Evolutionary conservation across 2,888 invertebrate species (phyloP).

Genomic region (Dryobotodes eremita): DNA sequence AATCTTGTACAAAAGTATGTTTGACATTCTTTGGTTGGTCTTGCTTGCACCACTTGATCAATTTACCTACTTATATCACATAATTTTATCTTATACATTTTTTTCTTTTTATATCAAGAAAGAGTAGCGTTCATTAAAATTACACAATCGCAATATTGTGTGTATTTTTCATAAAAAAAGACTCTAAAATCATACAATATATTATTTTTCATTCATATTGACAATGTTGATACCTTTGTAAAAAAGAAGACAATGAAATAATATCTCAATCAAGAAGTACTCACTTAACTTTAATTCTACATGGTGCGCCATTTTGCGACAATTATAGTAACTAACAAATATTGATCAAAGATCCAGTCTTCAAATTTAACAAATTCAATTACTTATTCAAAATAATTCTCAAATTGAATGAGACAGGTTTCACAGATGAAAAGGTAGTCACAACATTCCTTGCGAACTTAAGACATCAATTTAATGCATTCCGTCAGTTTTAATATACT

Average conservation of each 20-base stretch:
- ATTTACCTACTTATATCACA: constrained; percentile 42
- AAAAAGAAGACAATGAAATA: constrained; percentile 22
- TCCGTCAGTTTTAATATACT: constrained; percentile 4
- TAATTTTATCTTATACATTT: neutral
- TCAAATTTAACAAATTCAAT: constrained; percentile 51
- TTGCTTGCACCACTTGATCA: constrained; percentile 44
- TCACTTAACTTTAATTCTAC: constrained; percentile 42
- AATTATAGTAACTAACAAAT: constrained; percentile 47
- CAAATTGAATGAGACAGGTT: constrained; percentile 23
- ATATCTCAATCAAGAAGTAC: constrained; percentile 34
- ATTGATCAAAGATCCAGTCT: constrained; percentile 62
- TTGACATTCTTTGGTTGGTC: constrained; percentile 53
- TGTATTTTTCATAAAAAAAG: constrained; percentile 6
- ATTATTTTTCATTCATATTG: neutral
- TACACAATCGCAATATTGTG: constrained; percentile 14
- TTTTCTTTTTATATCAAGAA: neutral
- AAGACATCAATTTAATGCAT: constrained; percentile 9
- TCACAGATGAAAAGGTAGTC: constrained; percentile 11
- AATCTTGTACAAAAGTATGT: constrained; percentile 46
- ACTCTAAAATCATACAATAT: constrained; percentile 1
- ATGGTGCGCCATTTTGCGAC: constrained; percentile 45
- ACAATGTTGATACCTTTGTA: constrained; percentile 29
- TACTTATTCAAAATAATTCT: constrained; percentile 22
- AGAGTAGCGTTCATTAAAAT: constrained; percentile 23
- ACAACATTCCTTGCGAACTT: constrained; percentile 14